Conservation (phyloP, 1,140 invertebrate genomes). For the Drosophila persimilis region DNA sequence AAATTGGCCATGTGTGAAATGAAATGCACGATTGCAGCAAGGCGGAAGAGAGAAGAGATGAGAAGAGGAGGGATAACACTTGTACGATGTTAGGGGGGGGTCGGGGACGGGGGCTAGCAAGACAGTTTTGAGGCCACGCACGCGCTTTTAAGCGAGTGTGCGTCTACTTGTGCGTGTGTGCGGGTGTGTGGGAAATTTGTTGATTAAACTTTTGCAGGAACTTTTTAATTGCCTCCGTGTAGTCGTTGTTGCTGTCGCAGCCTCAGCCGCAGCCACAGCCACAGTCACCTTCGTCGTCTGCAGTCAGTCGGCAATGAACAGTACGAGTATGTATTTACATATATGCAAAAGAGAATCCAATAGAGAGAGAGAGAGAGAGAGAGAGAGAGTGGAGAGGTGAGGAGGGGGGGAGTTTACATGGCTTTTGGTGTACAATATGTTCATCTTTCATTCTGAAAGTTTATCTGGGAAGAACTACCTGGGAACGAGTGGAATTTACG, state of each 20-base stretch:
- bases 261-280: neutral
- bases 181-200: constrained; percentile 68
- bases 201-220: constrained; percentile 75
- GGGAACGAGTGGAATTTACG: neutral
- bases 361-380: neutral
- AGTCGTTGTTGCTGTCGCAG: constrained; percentile 50
- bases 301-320: too few species aligned
- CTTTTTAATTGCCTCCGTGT: constrained; percentile 74
- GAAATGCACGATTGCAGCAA: constrained; percentile 49
- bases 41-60: constrained; percentile 19
- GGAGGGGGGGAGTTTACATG: constrained; percentile 21
- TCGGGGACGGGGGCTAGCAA: neutral
- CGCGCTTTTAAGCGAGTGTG: constrained; percentile 51
- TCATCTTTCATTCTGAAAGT: constrained; percentile 10
- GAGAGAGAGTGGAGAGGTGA: neutral
- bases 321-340: too few species aligned
- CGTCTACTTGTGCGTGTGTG: constrained; percentile 5
- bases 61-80: constrained; percentile 25
- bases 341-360: constrained; percentile 24
- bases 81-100: neutral
- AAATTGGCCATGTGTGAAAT: constrained; percentile 71
- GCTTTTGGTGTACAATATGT: constrained; percentile 21
- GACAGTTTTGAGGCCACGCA: constrained; percentile 52
- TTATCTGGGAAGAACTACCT: neutral
- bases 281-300: too few species aligned